Conservation (phyloP, 1,140 invertebrate genomes). For the Pectinophora gossypiella region DNA sequence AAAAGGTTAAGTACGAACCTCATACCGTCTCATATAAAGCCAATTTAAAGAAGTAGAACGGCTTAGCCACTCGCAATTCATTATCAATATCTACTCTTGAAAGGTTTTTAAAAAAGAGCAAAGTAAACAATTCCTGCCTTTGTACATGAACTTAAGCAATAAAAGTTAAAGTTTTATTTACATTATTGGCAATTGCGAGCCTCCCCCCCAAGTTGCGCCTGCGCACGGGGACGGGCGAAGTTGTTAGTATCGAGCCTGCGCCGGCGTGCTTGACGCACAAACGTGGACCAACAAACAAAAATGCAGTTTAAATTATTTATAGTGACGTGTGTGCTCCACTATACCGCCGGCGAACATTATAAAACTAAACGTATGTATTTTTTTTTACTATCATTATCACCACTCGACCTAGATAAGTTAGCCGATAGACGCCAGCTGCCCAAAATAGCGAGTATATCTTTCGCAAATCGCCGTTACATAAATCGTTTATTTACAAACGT, state of each 20-base stretch:
- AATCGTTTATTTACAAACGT: background rate
- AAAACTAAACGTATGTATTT: conserved; percentile 64
- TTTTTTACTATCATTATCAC: conserved; percentile 9
- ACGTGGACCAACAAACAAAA: conserved; percentile 16
- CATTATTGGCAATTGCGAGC: conserved; percentile 57
- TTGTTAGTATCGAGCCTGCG: conserved; percentile 48
- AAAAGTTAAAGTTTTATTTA: conserved; percentile 61
- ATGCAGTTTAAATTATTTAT: conserved; percentile 58
- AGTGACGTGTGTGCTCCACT: conserved; percentile 49
- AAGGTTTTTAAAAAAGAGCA: too few species aligned
- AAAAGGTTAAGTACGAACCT: background rate
- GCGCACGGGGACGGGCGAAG: conserved; percentile 28
- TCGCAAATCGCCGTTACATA: background rate
- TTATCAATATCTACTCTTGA: too few species aligned
- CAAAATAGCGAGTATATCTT: background rate
- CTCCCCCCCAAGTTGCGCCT: conserved; percentile 41
- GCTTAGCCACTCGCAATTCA: too few species aligned
- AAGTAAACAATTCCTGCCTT: too few species aligned
- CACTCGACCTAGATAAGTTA: background rate
- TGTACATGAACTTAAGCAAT: conserved; percentile 32
- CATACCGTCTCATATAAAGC: too few species aligned
- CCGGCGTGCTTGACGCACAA: conserved; percentile 43
- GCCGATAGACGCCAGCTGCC: too few species aligned
- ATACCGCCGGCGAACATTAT: conserved; percentile 48
- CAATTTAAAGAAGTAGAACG: too few species aligned